Evolutionary conservation across 2,797 vertebrate species (phyloP).

Genomic region (Micropoecilia bifurca): DNA sequence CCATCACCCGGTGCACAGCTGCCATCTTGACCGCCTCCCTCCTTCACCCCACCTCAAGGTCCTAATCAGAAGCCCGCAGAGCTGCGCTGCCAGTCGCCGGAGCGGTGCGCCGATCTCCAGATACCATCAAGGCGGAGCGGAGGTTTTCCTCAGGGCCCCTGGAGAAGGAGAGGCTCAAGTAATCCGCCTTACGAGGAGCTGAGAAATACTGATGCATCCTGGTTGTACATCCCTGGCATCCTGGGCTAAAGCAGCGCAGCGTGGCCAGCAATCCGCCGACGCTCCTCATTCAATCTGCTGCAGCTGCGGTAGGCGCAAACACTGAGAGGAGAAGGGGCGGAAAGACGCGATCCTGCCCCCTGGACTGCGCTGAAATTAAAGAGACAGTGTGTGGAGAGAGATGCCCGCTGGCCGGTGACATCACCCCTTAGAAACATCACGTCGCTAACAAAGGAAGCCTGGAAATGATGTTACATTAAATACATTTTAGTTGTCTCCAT

Average conservation of each 20-base stretch:
- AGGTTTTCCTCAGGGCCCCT: conserved; percentile 41
- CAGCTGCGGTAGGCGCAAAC: conserved; percentile 46
- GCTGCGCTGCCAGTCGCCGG: conserved; percentile 50
- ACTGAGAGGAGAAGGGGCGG: conserved; percentile 27
- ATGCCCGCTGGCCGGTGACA: conserved; percentile 53
- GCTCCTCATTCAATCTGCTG: conserved; percentile 61
- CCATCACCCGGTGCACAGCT: conserved; percentile 82
- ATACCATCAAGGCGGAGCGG: conserved; percentile 58
- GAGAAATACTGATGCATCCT: conserved; percentile 1
- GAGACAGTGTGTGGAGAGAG: conserved; percentile 63
- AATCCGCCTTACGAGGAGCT: conserved; percentile 19
- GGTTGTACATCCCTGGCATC: conserved; percentile 23
- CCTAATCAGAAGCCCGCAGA: conserved; percentile 77
- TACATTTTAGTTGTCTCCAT: not conserved
- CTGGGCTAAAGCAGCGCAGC: conserved; percentile 20
- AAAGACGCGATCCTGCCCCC: conserved; percentile 63
- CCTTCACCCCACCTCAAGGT: conserved; percentile 65
- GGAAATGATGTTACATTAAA: not conserved
- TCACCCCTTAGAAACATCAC: conserved; percentile 29
- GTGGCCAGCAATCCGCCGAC: conserved; percentile 41
- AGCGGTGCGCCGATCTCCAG: conserved; percentile 41
- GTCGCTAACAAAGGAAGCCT: not conserved
- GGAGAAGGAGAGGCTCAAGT: conserved; percentile 9
- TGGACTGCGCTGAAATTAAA: conserved; percentile 75
- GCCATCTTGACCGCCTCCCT: conserved; percentile 91